Conservation (phyloP, 2,888 invertebrate genomes). For the Eupithecia abbreviata region DNA sequence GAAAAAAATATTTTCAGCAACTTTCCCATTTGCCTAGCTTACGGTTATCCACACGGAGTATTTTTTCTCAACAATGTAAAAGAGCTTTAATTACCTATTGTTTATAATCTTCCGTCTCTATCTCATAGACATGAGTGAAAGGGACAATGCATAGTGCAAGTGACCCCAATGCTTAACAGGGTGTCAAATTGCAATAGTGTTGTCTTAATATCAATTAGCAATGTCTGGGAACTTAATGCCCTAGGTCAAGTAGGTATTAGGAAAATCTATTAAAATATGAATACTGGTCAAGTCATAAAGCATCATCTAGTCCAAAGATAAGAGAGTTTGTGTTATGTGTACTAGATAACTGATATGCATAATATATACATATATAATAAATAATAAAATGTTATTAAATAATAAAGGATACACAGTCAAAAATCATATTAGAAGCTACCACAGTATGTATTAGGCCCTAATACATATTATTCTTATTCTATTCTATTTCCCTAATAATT, state of each 20-base stretch:
- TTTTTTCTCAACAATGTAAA: neutral
- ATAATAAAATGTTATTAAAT: too few species aligned
- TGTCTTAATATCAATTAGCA: conserved; percentile 9
- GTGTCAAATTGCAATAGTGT: conserved; percentile 33
- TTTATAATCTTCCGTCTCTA: conserved; percentile 26
- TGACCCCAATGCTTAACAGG: conserved; percentile 41
- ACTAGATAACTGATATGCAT: too few species aligned
- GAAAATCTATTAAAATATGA: neutral
- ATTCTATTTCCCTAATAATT: too few species aligned
- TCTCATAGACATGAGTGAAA: conserved; percentile 37
- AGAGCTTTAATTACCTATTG: conserved; percentile 8
- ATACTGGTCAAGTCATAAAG: too few species aligned
- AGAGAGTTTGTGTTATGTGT: too few species aligned
- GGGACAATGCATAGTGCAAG: conserved; percentile 36
- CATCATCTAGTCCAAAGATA: too few species aligned
- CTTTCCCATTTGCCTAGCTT: neutral
- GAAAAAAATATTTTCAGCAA: too few species aligned
- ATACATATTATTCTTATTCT: too few species aligned
- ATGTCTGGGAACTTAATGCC: neutral
- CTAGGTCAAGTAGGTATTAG: neutral
- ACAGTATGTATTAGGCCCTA: too few species aligned
- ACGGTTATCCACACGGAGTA: neutral
- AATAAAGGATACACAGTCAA: too few species aligned
- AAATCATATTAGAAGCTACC: too few species aligned
- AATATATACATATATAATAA: too few species aligned